Evolutionary conservation across 2,888 invertebrate genomes (phyloP).

Genomic region (Apamea anceps): DNA sequence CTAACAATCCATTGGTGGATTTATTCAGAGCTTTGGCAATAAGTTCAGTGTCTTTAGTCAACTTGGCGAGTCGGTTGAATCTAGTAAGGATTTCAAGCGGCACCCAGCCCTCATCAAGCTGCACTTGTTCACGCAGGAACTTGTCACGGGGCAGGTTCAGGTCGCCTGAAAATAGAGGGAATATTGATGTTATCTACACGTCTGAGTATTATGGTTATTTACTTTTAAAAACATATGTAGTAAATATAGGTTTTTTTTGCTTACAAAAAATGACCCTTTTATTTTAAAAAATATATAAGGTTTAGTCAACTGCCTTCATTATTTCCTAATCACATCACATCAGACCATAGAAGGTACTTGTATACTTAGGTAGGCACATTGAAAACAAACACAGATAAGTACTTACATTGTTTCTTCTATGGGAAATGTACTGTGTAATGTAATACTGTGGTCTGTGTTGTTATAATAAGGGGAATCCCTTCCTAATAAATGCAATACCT

Average conservation of each 20-base stretch:
- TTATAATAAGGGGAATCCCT: constrained; percentile 7
- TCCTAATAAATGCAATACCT: neutral
- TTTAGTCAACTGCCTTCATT: neutral
- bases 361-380: neutral
- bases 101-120: constrained; percentile 97
- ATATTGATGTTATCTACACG: neutral
- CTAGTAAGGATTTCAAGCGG: constrained; percentile 95
- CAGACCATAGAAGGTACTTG: neutral
- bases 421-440: neutral
- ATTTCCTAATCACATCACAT: neutral
- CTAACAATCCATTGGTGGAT: constrained; percentile 93
- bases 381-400: neutral
- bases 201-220: neutral
- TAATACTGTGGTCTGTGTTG: neutral
- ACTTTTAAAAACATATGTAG: neutral
- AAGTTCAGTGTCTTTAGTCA: constrained; percentile 92
- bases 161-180: constrained; percentile 91
- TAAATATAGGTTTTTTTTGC: neutral
- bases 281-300: neutral
- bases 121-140: constrained; percentile 96
- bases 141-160: constrained; percentile 97
- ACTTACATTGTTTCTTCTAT: neutral
- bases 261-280: neutral
- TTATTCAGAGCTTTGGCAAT: constrained; percentile 94
- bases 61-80: constrained; percentile 95